phyloP scores from a whole-genome alignment of 2,888 invertebrate genomes.

The Idaea aversata region DNA sequence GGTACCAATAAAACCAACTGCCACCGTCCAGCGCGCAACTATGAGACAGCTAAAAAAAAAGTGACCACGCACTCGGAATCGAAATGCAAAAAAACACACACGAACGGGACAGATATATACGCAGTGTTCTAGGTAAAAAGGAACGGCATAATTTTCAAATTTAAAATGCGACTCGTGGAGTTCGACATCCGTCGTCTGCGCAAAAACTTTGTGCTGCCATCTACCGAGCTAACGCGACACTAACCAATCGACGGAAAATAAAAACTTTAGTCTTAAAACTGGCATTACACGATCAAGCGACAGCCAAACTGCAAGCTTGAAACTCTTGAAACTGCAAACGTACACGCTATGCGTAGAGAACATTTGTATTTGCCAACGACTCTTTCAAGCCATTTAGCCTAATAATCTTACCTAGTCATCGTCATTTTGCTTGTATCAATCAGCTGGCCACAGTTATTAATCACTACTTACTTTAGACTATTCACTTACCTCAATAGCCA shows the following conservation, averaged over 20 bases:
- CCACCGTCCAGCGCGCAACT: constrained; percentile 57
- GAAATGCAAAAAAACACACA: constrained; percentile 75
- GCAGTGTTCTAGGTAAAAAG: constrained; percentile 49
- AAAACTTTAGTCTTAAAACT: neutral
- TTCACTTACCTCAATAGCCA: no score
- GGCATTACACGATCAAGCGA: neutral
- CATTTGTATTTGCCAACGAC: neutral
- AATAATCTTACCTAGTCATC: no score
- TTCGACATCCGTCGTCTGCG: constrained; percentile 74
- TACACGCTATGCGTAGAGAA: neutral
- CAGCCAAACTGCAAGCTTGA: neutral
- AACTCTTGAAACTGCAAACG: neutral
- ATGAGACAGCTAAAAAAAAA: constrained; percentile 69
- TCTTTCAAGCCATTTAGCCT: no score
- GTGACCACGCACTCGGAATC: constrained; percentile 74
- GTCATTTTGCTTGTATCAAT: no score
- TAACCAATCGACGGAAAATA: constrained; percentile 33
- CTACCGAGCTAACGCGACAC: constrained; percentile 61
- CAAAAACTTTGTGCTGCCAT: constrained; percentile 67
- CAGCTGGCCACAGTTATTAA: no score
- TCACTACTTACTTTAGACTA: no score
- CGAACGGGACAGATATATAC: constrained; percentile 56
- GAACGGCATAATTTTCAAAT: constrained; percentile 62
- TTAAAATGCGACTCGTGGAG: constrained; percentile 79
- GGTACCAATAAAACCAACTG: constrained; percentile 48